These are phyloP conservation scores for Cherax quadricarinatus DNA, from an alignment of 1,140 invertebrate species.

Conservation along the genomic window DNA sequence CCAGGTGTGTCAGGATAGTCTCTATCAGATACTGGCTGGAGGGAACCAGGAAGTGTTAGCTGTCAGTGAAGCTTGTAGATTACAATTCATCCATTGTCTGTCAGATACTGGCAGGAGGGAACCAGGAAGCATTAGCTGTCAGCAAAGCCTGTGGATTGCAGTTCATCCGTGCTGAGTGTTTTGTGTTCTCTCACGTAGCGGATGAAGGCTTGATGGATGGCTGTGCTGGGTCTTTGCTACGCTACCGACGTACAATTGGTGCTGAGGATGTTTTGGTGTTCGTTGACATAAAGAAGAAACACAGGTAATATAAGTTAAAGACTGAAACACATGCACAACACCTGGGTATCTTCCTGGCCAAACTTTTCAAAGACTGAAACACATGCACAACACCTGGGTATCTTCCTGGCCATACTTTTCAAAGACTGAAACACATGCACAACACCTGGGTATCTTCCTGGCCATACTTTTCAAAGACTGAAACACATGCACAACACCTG, in stretches of 20 bases:
- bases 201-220: slow-evolving; percentile 89
- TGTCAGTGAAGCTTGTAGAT: slow-evolving; percentile 84
- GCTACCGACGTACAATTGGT: slow-evolving; percentile 84
- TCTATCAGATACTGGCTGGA: slow-evolving; percentile 83
- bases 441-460: too few species aligned
- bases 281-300: slow-evolving; percentile 92
- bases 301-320: slow-evolving; percentile 80
- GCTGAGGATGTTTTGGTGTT: slow-evolving; percentile 85
- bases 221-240: slow-evolving; percentile 85
- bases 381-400: too few species aligned
- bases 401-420: too few species aligned
- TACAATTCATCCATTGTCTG: slow-evolving; percentile 85
- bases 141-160: slow-evolving; percentile 85
- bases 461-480: too few species aligned
- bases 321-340: neutral
- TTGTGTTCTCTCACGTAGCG: slow-evolving; percentile 88
- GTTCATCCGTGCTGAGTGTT: slow-evolving; percentile 89
- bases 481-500: too few species aligned
- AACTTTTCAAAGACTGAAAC: too few species aligned
- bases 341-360: too few species aligned
- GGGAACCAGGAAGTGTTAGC: slow-evolving; percentile 88
- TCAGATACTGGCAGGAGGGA: slow-evolving; percentile 86
- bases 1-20: neutral
- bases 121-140: slow-evolving; percentile 86
- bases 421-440: neutral